phyloP scores from a whole-genome alignment of 2,888 invertebrate genomes.

The Trachelus stipa region DNA sequence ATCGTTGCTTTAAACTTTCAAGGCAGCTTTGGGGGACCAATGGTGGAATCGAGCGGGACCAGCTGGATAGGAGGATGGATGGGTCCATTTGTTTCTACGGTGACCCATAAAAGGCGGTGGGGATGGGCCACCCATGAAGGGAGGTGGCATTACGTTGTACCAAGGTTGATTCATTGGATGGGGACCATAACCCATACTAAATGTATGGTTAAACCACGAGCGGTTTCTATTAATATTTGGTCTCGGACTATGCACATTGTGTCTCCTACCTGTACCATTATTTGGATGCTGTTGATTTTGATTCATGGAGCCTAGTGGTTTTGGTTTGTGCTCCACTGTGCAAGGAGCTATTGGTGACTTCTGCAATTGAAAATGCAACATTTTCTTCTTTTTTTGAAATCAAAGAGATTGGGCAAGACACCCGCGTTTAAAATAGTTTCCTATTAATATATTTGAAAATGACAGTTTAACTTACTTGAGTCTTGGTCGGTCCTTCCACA shows the following conservation, averaged over 20 bases:
- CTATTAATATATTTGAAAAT: background rate
- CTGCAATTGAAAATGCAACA: conserved; percentile 7
- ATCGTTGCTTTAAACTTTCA: conserved; percentile 54
- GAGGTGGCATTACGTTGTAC: conserved; percentile 60
- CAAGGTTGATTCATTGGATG: conserved; percentile 60
- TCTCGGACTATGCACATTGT: conserved; percentile 60
- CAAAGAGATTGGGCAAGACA: background rate
- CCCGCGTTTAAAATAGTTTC: background rate
- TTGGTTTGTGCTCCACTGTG: conserved; percentile 50
- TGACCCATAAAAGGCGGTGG: conserved; percentile 62
- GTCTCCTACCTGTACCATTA: conserved; percentile 55
- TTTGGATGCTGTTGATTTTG: conserved; percentile 51
- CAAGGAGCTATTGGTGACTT: conserved; percentile 33
- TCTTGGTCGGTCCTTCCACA: conserved; percentile 43
- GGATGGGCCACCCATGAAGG: conserved; percentile 58
- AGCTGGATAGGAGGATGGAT: conserved; percentile 57
- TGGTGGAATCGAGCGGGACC: conserved; percentile 62
- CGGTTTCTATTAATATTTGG: conserved; percentile 58
- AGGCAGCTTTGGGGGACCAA: conserved; percentile 61
- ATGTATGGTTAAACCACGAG: conserved; percentile 61
- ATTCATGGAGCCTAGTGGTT: conserved; percentile 53
- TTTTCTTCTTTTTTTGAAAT: conserved; percentile 41
- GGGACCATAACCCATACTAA: conserved; percentile 59
- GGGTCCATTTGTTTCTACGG: conserved; percentile 59
- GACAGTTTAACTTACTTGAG: conserved; percentile 39